Evolutionary conservation across 2,113 vertebrate species (phyloP), one percentile per base, ranked within the genome.

Genomic region (Salvator merianae): DNA sequence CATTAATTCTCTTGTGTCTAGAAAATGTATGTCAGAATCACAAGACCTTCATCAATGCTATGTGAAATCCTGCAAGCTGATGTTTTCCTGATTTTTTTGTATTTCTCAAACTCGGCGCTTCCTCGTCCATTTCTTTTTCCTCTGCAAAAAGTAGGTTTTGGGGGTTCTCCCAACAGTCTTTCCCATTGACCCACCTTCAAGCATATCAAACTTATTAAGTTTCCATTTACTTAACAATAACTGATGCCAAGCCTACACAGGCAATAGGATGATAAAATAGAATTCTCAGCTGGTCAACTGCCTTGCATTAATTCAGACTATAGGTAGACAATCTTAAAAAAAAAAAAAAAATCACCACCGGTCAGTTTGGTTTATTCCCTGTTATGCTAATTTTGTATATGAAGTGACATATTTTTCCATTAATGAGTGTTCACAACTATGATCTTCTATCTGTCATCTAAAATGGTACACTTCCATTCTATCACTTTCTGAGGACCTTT

Each of bases 1-100:
- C 88, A 91, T 68, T 72, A 88, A 38, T 20, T 83, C 47, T 69
- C 32, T 82, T 84, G 84, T 81, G 77, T 87, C 59, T 78, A 84
- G 81, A 82, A 85, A 77, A 40, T 69, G 80, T 66, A 77, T 91
- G 83, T 86, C 82, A 7, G 36, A 59, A 82, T 38, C 59, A 43
- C 0, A 2, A 79, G 91, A 87, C 36, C 28, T 84, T 69, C 30
- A 90, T 85, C 59, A 81, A 30, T 9, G 59, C 1, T n/a, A 79
- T 69, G 14, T 36, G 28, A 75, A 85, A 89, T 85, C 36, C 38
- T 79, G 38, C n/a, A 26, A 89, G 26, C 4, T 86, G 43, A 55
- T 72, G 59, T 20, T 84, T 88, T 86, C 77, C 74, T 38, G 59
- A 82, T 78, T 75, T 26, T n/a, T 18, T 79, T 66, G 84, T 26